Evolutionary conservation across 2,113 vertebrate genomes (phyloP).

Genomic region (Leucosticte australis): DNA sequence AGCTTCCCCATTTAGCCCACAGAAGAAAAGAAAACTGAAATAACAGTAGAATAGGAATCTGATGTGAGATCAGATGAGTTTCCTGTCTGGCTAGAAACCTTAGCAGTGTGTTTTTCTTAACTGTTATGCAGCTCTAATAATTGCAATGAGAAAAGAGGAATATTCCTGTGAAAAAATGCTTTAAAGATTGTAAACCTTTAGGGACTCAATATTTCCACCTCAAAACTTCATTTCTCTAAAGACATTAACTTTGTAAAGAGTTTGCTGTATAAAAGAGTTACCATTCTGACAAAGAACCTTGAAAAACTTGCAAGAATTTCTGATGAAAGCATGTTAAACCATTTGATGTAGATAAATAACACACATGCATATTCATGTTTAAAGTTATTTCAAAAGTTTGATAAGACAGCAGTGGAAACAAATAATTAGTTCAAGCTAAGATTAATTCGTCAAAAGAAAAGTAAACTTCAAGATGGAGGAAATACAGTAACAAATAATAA

Average conservation of each 20-base stretch:
- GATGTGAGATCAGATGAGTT: background rate
- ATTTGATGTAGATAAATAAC: conserved; percentile 67
- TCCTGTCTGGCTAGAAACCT: background rate
- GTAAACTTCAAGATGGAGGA: background rate
- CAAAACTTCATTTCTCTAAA: conserved; percentile 32
- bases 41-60: background rate
- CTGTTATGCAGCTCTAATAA: background rate
- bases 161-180: background rate
- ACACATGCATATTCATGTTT: conserved; percentile 61
- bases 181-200: conserved; percentile 3
- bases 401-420: conserved; percentile 1
- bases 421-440: background rate
- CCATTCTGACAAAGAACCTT: conserved; percentile 38
- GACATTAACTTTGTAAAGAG: conserved; percentile 11
- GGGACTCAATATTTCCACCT: conserved; percentile 42
- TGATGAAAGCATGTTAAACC: conserved; percentile 24
- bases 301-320: background rate
- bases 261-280: conserved; percentile 10
- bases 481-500: background rate
- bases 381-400: conserved; percentile 15
- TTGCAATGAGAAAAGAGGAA: background rate
- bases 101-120: background rate
- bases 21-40: background rate
- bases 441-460: background rate
- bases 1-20: background rate